phyloP scores from a whole-genome alignment of 2,113 vertebrate species.

The Nipponia nippon region DNA sequence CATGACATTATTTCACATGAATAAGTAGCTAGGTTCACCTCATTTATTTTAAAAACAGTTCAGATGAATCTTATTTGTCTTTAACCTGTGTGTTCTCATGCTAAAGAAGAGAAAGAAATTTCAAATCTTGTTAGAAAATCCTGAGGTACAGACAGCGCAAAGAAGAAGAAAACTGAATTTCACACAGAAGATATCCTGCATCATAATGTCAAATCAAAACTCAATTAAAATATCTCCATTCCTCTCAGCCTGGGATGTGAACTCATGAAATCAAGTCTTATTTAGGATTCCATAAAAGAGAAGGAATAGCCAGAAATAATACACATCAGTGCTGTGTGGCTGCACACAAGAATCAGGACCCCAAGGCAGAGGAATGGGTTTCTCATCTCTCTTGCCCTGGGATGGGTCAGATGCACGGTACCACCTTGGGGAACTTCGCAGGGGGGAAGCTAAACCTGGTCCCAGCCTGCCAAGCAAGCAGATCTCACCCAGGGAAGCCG shows the following conservation, averaged over 20 bases:
- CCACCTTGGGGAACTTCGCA: not conserved
- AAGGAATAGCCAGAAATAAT: not conserved
- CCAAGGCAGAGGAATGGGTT: not conserved
- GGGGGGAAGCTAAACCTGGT: not conserved
- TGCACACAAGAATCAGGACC: not conserved
- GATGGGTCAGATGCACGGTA: not conserved
- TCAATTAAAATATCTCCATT: not conserved
- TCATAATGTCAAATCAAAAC: not conserved
- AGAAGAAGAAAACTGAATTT: not conserved
- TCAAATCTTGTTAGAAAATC: not conserved
- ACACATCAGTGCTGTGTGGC: accelerated
- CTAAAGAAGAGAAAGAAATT: not conserved
- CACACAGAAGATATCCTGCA: not conserved
- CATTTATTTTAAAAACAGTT: not conserved
- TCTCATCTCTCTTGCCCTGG: not conserved
- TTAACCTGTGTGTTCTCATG: not conserved
- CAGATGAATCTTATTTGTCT: not conserved
- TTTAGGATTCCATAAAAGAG: not conserved
- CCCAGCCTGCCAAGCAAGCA: not conserved
- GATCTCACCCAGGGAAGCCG: not conserved
- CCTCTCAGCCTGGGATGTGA: not conserved
- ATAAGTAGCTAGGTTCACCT: not conserved
- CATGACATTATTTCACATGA: not conserved
- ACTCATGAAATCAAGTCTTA: not conserved
- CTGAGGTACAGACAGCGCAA: not conserved